Base-by-base conservation (phyloP, 2,888 invertebrate genomes). In the Sinodicranocentrus sp. region DNA sequence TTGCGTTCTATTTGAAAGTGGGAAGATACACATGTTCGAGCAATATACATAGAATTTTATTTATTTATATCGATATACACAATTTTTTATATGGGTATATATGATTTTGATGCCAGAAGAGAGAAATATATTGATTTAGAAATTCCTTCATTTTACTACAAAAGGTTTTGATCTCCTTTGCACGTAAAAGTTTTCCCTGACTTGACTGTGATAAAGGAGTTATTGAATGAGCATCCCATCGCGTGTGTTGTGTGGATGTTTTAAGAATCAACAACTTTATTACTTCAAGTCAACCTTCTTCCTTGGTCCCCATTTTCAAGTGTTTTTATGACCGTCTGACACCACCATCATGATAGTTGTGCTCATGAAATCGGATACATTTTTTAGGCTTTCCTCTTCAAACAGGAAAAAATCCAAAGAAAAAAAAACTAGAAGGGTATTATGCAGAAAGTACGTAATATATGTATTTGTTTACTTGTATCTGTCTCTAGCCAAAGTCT, bases 1-100 rank as follows among this genome's bases (percentile, higher is more conserved):
- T 77, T 77, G 67, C 76, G 57, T 77, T 77, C 67, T 57, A 77
- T 77, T 67, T 67, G 67, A 67, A 77, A 77, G 67, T 77, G 67
- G 75, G 67, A 67, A 77, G 76, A 57, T 10, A 59, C 61, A 52
- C 6, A n/a, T 52, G n/a, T n/a, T n/a, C n/a, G 33, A 10, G 33
- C 33, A 33, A n/a, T n/a, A n/a, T n/a, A n/a, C n/a, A n/a, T n/a
- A n/a, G 52, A 8, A 19, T 52, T 52, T 17, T 52, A 19, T 17
- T 19, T 52, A 19, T 59, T 72, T 59, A 73, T 33, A 44, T 73
- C 73, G 21, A 17, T n/a, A 52, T 52, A 13, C n/a, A 52, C n/a
- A n/a, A n/a, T n/a, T n/a, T n/a, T n/a, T n/a, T n/a, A n/a, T n/a
- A n/a, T n/a, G n/a, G n/a, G n/a, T n/a, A n/a, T n/a, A n/a, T n/a